A percentile compares a stretch with the other conserved stretches of the same genome.
Conservation (phyloP, 2,113 vertebrate species). For the Vanacampus margaritifer region DNA sequence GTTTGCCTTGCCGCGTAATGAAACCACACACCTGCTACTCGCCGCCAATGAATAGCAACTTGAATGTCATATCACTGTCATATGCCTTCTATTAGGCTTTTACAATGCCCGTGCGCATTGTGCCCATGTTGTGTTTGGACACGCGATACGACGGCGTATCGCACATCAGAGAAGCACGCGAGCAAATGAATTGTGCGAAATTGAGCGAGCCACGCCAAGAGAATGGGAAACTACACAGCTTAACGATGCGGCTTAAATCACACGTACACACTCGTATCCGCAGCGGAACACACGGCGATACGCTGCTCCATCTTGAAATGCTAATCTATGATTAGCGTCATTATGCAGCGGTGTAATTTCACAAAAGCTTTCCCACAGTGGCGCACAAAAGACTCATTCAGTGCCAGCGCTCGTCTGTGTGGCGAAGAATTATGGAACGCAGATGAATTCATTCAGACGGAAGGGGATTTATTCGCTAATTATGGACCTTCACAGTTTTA, state of each 20-base stretch:
- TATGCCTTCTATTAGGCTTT: constrained; percentile 50
- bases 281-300: constrained; percentile 33
- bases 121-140: constrained; percentile 45
- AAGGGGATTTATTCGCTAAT: constrained; percentile 75
- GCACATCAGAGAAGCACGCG: not conserved
- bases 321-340: constrained; percentile 74
- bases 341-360: constrained; percentile 71
- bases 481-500: constrained; percentile 72
- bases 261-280: constrained; percentile 9
- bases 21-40: constrained; percentile 77
- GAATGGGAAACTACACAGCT: constrained; percentile 27
- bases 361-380: constrained; percentile 69
- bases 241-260: constrained; percentile 9
- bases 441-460: constrained; percentile 66
- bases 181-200: constrained; percentile 21
- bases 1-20: constrained; percentile 59
- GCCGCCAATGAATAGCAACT: constrained; percentile 61
- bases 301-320: constrained; percentile 67
- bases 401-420: constrained; percentile 55
- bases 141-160: not conserved
- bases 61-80: constrained; percentile 64
- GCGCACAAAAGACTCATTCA: constrained; percentile 72
- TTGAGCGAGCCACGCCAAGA: constrained; percentile 21
- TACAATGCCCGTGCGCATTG: constrained; percentile 54
- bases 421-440: constrained; percentile 65